These are phyloP conservation scores for Embiotoca jacksoni DNA, from an alignment of 2,113 vertebrate species.

Conservation along the genomic window DNA sequence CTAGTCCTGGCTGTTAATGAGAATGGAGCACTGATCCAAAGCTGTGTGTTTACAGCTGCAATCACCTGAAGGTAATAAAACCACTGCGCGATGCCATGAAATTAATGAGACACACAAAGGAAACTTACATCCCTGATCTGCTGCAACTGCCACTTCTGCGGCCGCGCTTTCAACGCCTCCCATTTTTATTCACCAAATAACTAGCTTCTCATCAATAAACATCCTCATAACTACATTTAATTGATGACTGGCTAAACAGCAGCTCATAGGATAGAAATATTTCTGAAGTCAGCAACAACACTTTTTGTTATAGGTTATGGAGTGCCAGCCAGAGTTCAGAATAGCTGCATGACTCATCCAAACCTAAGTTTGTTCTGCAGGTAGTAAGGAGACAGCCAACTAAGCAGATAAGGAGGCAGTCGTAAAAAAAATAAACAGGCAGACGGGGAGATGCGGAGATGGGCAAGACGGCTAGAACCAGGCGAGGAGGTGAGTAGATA, in stretches of 20 bases:
- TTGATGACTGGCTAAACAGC: slow-evolving; percentile 43
- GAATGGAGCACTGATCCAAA: slow-evolving; percentile 16
- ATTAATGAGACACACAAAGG: slow-evolving; percentile 72
- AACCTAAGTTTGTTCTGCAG: slow-evolving; percentile 38
- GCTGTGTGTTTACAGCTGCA: slow-evolving; percentile 71
- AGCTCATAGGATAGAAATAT: slow-evolving; percentile 49
- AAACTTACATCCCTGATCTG: slow-evolving; percentile 50
- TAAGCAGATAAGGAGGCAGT: slow-evolving; percentile 25
- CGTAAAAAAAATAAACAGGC: slow-evolving; percentile 27
- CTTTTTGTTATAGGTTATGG: slow-evolving; percentile 26
- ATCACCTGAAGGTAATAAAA: slow-evolving; percentile 77
- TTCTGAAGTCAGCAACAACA: slow-evolving; percentile 25
- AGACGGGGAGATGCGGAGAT: slow-evolving; percentile 5
- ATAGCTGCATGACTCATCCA: slow-evolving; percentile 51
- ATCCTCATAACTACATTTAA: slow-evolving; percentile 59
- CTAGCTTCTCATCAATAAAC: slow-evolving; percentile 60
- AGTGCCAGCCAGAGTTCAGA: slow-evolving; percentile 16
- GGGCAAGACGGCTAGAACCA: slow-evolving; percentile 11
- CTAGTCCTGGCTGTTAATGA: slow-evolving; percentile 1
- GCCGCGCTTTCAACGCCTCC: slow-evolving; percentile 27
- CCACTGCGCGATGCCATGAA: slow-evolving; percentile 56
- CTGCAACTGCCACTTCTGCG: slow-evolving; percentile 41
- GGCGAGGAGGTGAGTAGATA: slow-evolving; percentile 2
- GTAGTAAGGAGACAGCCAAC: slow-evolving; percentile 17
- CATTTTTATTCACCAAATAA: slow-evolving; percentile 61